A percentile compares a stretch with the other conserved stretches of the same genome.
These are phyloP conservation scores for Listronotus bonariensis DNA, from an alignment of 1,140 invertebrate species.

Conservation along the genomic window DNA sequence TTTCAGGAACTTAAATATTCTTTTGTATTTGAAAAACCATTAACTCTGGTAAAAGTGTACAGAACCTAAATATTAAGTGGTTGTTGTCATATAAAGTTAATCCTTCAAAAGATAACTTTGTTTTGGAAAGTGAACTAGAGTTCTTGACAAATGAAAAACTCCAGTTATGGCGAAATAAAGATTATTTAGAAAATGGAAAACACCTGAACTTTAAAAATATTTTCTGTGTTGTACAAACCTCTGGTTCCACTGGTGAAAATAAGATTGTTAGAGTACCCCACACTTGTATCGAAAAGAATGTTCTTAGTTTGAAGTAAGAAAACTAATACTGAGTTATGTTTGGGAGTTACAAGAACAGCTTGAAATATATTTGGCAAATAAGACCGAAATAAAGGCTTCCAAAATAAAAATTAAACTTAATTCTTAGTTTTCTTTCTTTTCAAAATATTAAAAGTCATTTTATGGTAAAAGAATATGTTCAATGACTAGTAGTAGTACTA, in stretches of 20 bases:
- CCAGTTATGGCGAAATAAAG: conserved; percentile 21
- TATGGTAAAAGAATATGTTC: too few relatives aligned
- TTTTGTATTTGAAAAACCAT: conserved; percentile 35
- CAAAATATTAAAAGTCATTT: too few relatives aligned
- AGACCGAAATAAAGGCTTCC: too few relatives aligned
- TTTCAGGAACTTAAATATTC: conserved; percentile 31
- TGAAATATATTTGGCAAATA: too few relatives aligned
- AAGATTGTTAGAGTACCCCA: conserved; percentile 68
- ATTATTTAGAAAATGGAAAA: conserved; percentile 7
- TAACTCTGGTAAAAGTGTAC: conserved; percentile 9
- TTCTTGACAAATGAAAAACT: conserved; percentile 19
- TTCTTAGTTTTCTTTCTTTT: too few relatives aligned
- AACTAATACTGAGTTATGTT: neutral
- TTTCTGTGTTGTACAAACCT: conserved; percentile 66
- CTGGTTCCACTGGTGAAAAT: conserved; percentile 67
- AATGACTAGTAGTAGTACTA: too few relatives aligned
- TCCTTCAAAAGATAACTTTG: conserved; percentile 13
- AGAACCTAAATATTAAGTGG: conserved; percentile 19
- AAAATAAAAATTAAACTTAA: too few relatives aligned
- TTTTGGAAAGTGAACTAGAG: neutral
- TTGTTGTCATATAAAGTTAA: conserved; percentile 10
- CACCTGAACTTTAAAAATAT: conserved; percentile 53
- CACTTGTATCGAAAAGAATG: conserved; percentile 66
- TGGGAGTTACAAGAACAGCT: too few relatives aligned
- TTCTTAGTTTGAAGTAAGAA: conserved; percentile 60